Percentiles rank a stretch among this genome's conserved stretches.
Evolutionary conservation across 1,140 invertebrate genomes (phyloP).

Genomic region (Hypsibius dujardini): DNA sequence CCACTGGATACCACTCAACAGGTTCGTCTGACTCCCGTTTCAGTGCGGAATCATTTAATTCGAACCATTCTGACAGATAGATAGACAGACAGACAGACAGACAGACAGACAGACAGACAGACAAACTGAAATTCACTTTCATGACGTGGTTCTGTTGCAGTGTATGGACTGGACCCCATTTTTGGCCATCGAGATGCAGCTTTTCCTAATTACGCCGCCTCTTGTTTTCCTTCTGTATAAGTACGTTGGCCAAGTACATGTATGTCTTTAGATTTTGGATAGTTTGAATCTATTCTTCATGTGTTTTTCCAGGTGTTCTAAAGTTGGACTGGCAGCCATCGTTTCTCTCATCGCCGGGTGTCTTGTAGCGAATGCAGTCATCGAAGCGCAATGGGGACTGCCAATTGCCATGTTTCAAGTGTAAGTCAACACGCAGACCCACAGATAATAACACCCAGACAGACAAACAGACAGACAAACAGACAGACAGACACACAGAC

Average conservation of each 20-base stretch:
- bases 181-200: conserved; percentile 36
- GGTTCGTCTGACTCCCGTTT: conserved; percentile 18
- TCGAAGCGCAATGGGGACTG: background rate
- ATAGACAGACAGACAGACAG: no score
- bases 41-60: no score
- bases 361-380: background rate
- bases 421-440: background rate
- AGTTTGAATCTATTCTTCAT: no score
- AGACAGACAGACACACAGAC: no score
- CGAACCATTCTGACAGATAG: no score
- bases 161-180: conserved; percentile 37
- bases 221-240: background rate
- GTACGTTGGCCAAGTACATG: background rate
- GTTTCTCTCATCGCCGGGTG: background rate
- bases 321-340: background rate
- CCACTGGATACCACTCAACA: conserved; percentile 18
- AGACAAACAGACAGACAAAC: no score
- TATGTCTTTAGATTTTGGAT: no score
- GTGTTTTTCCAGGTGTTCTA: background rate
- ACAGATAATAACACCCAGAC: no score
- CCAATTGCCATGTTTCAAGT: background rate
- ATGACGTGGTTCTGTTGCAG: conserved; percentile 26
- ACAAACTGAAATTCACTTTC: background rate
- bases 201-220: conserved; percentile 32
- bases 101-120: background rate